Base-by-base conservation (phyloP, 1,140 invertebrate species). In the Venturia canescens region DNA sequence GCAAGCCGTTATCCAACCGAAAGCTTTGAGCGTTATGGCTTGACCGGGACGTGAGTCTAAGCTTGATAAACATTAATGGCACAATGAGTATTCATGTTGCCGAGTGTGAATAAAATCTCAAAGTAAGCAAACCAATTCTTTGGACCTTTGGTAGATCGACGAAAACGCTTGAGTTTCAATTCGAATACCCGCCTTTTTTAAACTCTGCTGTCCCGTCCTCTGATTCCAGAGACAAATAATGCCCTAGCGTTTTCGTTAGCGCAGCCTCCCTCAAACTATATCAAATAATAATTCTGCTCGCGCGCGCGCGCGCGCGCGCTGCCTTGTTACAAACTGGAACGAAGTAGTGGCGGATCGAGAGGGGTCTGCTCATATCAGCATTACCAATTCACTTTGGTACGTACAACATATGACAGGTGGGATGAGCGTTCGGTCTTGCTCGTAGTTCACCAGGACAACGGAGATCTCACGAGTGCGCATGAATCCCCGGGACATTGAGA, bases 1-100 rank as follows among this genome's bases (percentile, higher is more conserved):
- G 79, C 80, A 81, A 85, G 80, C 78, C 67, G 72, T 50, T 66
- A 53, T 15, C 26, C 34, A 4, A 23, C 66, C 71, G 5, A 9
- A 18, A 53, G 50, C 16, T 21, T 53, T 21, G 50, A 53, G 50
- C 50, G 7, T 53, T 53, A 53, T 18, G 50, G n/a, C 50, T 18
- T n/a, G 50, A 21, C n/a, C n/a, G 50, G 1, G 38, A 44, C 50
- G n/a, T 18, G 50, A 53, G 16, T 53, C n/a, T 21, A 53, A 18
- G 50, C 18, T 16, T 53, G 50, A 53, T 53, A 53, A 53, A 53
- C n/a, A 53, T 21, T n/a, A 53, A 9, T n/a, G 50, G 16, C 2
- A 7, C 38, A 53, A 53, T 18, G 18, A n/a, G 50, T 4, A 53
- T 53, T 21, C 6, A 53, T 53, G 0, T 53, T n/a, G 18, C 38